These are phyloP conservation scores for Odontomachus brunneus DNA, from an alignment of 1,140 invertebrate species.

Conservation along the genomic window DNA sequence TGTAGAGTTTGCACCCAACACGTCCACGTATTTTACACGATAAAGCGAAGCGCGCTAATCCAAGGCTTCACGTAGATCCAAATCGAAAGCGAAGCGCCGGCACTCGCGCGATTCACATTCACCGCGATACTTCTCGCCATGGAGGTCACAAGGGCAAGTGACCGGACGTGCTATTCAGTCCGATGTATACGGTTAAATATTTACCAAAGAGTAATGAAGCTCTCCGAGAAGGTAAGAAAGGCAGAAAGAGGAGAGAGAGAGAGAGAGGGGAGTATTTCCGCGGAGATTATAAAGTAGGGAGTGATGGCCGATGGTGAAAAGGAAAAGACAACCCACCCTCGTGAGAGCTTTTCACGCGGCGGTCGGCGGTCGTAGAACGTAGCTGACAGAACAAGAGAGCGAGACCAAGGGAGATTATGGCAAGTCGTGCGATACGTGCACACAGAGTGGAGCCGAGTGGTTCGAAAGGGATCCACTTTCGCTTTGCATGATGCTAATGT, in stretches of 20 bases:
- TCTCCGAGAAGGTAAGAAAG: background rate
- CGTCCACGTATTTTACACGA: background rate
- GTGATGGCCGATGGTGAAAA: slow-evolving; percentile 67
- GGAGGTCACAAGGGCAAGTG: slow-evolving; percentile 1
- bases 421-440: slow-evolving; percentile 24
- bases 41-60: slow-evolving; percentile 7
- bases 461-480: slow-evolving; percentile 44
- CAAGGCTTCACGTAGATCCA: background rate
- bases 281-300: slow-evolving; percentile 58
- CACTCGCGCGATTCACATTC: too few relatives aligned
- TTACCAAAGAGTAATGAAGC: slow-evolving; percentile 77
- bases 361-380: background rate
- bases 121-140: background rate
- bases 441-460: background rate
- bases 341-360: slow-evolving; percentile 37
- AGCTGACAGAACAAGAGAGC: slow-evolving; percentile 17
- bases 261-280: slow-evolving; percentile 67
- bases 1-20: too few relatives aligned
- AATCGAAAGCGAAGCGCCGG: background rate
- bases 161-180: slow-evolving; percentile 28
- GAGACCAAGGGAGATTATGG: slow-evolving; percentile 33
- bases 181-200: slow-evolving; percentile 73
- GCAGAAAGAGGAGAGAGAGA: too few relatives aligned
- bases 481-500: slow-evolving; percentile 79
- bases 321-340: slow-evolving; percentile 56